A percentile compares a stretch with the other conserved stretches of the same genome.
phyloP scores from a whole-genome alignment of 1,140 invertebrate genomes.

The Orius insidiosus region DNA sequence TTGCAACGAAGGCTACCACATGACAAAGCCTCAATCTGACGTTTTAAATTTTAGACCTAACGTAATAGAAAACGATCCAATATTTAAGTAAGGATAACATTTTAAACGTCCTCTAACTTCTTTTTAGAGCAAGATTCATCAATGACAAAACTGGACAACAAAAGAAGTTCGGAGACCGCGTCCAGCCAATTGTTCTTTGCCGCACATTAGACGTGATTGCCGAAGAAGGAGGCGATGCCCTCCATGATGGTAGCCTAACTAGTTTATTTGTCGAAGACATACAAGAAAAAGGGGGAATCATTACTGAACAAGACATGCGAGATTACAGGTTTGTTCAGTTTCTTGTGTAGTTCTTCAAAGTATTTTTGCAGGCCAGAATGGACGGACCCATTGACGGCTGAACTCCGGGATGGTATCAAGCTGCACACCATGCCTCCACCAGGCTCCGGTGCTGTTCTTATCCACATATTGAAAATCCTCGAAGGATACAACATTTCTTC shows the following conservation, averaged over 20 bases:
- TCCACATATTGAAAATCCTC: slow-evolving; percentile 67
- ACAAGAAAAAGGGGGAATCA: slow-evolving; percentile 46
- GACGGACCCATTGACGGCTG: slow-evolving; percentile 38
- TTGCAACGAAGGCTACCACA: slow-evolving; percentile 52
- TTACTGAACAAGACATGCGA: slow-evolving; percentile 54
- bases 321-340: slow-evolving; percentile 49
- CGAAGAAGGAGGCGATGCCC: slow-evolving; percentile 44
- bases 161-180: slow-evolving; percentile 38
- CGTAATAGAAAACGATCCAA: slow-evolving; percentile 36
- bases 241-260: slow-evolving; percentile 62
- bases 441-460: slow-evolving; percentile 58
- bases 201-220: slow-evolving; percentile 52
- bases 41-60: slow-evolving; percentile 32
- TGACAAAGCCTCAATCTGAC: slow-evolving; percentile 46
- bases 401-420: slow-evolving; percentile 36
- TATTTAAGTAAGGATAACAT: slow-evolving; percentile 39
- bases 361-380: slow-evolving; percentile 40
- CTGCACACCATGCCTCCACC: slow-evolving; percentile 59
- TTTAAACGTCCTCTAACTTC: neutral
- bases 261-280: slow-evolving; percentile 52
- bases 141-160: slow-evolving; percentile 37
- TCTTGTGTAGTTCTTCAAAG: neutral
- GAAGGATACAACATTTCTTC: slow-evolving; percentile 44
- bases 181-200: slow-evolving; percentile 48
- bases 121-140: slow-evolving; percentile 43